These are phyloP conservation scores for Calyptomena viridis DNA, from an alignment of 2,113 vertebrate genomes.

Conservation along the genomic window DNA sequence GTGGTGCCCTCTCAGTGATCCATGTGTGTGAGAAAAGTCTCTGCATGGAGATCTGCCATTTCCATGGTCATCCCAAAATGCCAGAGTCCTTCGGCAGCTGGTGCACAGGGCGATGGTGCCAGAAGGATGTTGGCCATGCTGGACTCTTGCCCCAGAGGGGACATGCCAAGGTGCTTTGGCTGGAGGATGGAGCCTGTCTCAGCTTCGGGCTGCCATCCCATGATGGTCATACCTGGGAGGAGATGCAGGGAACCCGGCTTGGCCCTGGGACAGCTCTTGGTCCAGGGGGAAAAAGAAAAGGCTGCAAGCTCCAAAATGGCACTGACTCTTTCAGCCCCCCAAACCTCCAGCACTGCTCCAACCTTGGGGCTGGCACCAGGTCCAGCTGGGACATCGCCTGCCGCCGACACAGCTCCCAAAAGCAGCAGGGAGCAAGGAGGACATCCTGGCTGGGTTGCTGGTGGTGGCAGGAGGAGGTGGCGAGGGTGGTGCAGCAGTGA, in stretches of 20 bases:
- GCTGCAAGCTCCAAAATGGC: constrained; percentile 54
- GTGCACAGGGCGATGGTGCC: neutral
- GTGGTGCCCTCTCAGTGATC: neutral
- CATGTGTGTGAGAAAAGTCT: rapidly evolving
- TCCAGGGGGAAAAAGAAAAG: neutral
- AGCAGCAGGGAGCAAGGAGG: neutral
- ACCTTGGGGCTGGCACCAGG: rapidly evolving
- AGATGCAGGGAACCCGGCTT: neutral
- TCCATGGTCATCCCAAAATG: rapidly evolving
- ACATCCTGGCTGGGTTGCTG: neutral
- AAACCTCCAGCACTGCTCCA: neutral
- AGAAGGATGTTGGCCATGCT: neutral
- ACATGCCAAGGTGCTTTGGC: neutral
- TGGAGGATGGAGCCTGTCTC: neutral
- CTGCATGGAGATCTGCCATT: neutral
- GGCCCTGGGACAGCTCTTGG: neutral
- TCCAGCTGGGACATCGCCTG: neutral
- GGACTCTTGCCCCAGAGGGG: neutral
- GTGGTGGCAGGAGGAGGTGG: neutral
- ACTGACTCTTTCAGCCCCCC: constrained; percentile 49
- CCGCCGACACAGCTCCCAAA: neutral
- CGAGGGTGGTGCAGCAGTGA: neutral
- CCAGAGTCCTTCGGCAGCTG: neutral
- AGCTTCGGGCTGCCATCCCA: neutral
- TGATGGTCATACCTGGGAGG: neutral